Base-by-base conservation (phyloP, 2,113 vertebrate genomes). In the Hippoglossus stenolepis region DNA sequence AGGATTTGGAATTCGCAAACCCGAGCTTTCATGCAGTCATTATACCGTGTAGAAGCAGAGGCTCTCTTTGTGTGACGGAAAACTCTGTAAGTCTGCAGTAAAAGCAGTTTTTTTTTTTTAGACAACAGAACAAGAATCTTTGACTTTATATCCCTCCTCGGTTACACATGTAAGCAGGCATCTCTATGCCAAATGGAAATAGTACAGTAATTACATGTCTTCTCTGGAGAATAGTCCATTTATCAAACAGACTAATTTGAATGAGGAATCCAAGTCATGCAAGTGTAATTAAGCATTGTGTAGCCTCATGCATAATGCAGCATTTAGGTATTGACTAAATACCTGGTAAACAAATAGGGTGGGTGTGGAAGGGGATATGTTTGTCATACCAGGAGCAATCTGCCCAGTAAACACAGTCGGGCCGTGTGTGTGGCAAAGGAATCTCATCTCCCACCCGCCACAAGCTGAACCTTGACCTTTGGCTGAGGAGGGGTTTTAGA, bases 201-300 rank as follows among this genome's bases (percentile, higher is more conserved):
- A 21, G 72, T 82, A 82, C 84, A 87, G 81, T 89, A 89, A 92
- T 92, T 91, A 89, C 82, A 85, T 58, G 61, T 82, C 85, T 76
- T 75, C 90, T 87, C 86, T 69, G 63, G 86, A 86, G 90, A 91
- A 80, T 84, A 68, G 56, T 70, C 77, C 79, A 71, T 67, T 84
- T 82, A 84, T 90, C 82, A 90, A 87, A 90, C 78, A 71, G 62
- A 68, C 89, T 88, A 45, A 87, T 90, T 87, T 86, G 56, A 90
- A 89, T 87, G 77, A 82, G 77, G 77, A 85, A 84, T 89, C 85
- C 78, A 85, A 86, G 90, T 87, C 84, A 78, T 80, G 80, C 84
- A 64, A 85, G 73, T 84, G 88, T 91, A 92, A 93, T 93, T 91
- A 92, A 89, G 85, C 66, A 78, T 88, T 91, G 84, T 88, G 85